Evolutionary conservation across 1,140 invertebrate species (phyloP), one percentile per base, ranked within the genome.

Genomic region (Hypsibius dujardini): DNA sequence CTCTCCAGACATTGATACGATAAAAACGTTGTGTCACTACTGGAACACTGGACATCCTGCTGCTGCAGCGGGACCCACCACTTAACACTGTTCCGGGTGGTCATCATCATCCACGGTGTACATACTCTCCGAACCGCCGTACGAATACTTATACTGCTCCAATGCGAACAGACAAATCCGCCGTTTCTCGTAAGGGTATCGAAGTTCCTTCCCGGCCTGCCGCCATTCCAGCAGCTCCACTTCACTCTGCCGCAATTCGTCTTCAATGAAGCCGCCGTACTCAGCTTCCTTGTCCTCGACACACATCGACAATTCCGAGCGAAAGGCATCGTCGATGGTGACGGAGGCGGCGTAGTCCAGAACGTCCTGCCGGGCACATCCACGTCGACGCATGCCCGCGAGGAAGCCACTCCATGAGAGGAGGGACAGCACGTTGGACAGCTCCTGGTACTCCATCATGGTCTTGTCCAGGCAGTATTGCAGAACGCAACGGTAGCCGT

Each of bases 341-440:
- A 92, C 84, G 76, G 92, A 88, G 40, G 89, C 92, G 77, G 94
- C 94, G 79, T 94, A 91, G 15, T 90, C 90, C n/a, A 95, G 88
- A 1, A 95, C 91, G 80, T 93, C 90, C 72, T 80, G 79, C 74
- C 91, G 83, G n/a, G 90, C 93, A 78, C 92, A 95, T 77, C 94
- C 91, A 2, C 91, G 83, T 77, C 95, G 91, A 85, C 76, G 86
- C 90, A 93, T 84, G 2, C 82, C 82, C 77, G 92, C 90, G 72
- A 95, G 79, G 72, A 90, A 92, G 1, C 92, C 92, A 79, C 95
- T 95, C 92, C 92, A 95, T 79, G 95, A 92, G 1, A 95, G 82
- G 62, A 95, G 82, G 80, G 95, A 91, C 79, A 95, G 95, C 1
- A 95, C 91, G 1, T 91, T 95, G 92, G 95, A 95, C 74, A 95